Evolutionary conservation across 2,113 vertebrate species (phyloP), one percentile per base, ranked within the genome.

Genomic region (Myiozetetes cayanensis): DNA sequence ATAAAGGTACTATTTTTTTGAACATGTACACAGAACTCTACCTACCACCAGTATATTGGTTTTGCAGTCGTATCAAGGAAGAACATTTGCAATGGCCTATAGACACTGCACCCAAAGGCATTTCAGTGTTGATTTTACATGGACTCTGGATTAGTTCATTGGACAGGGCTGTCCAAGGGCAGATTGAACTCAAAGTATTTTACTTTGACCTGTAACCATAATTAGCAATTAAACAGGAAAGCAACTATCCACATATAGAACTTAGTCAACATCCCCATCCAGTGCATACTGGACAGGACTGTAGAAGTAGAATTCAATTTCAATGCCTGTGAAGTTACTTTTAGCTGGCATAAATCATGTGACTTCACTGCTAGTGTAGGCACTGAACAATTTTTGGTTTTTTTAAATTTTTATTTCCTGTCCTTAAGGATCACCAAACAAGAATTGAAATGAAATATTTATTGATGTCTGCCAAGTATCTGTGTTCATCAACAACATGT

Each of bases 221-320:
- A 62, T 37, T 67, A 72, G 39, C 58, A 63, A 81, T 49, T 37
- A 73, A 58, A 33, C 19, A 65, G 49, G 24, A 77, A 82, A 93
- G 31, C 11, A 59, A 58, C 37, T 47, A 63, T 63, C 23, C 55
- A 72, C 76, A 68, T 43, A 63, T 6, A 14, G 53, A 77, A 52
- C 37, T 63, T 59, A 81, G 59, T 63, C 63, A 73, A 30, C 43
- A 39, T 58, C 13, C 5, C 18, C 15, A 58, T 46, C 14, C 49
- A 72, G 18, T 0, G 0, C 59, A 35, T 46, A 41, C 62, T 62
- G 41, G 37, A 47, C 19, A 1, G 1, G 30, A 24, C 49, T 74
- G 27, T 47, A 62, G 44, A 72, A 52, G 22, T 22, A 81, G 43
- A 84, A 72, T 58, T 52, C 16, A 35, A 9, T 55, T 87, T 75